These are phyloP conservation scores for Grantiella picta DNA, from an alignment of 2,113 vertebrate species.

Conservation along the genomic window DNA sequence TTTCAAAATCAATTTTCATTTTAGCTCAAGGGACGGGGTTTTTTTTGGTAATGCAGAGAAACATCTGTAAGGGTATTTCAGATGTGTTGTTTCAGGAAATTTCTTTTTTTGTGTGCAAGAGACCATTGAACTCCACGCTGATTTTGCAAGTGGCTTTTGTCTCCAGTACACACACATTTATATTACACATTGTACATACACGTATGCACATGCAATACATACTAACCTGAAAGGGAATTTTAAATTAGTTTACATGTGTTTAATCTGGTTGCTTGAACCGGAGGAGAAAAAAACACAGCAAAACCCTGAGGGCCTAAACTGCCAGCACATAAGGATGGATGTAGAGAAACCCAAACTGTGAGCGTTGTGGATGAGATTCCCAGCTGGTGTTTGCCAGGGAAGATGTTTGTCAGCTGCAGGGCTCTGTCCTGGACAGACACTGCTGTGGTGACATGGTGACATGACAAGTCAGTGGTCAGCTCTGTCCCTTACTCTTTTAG, in stretches of 20 bases:
- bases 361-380: rapidly evolving
- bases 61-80: conserved; percentile 67
- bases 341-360: background rate
- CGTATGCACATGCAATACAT: background rate
- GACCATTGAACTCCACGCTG: background rate
- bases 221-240: background rate
- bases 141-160: conserved; percentile 36
- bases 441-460: background rate
- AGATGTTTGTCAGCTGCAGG: background rate
- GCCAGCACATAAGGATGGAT: background rate
- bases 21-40: conserved; percentile 51
- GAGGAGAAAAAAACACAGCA: background rate
- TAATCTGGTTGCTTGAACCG: background rate
- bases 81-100: conserved; percentile 68
- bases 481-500: too few relatives aligned
- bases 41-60: conserved; percentile 58
- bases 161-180: background rate
- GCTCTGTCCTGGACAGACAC: background rate
- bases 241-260: background rate
- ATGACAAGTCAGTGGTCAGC: too few relatives aligned
- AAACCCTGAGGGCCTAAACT: background rate
- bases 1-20: conserved; percentile 77
- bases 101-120: conserved; percentile 39
- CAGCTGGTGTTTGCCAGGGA: background rate
- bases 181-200: background rate